Evolutionary conservation across 2,113 vertebrate genomes (phyloP).

Genomic region (Myiopsitta monachus): DNA sequence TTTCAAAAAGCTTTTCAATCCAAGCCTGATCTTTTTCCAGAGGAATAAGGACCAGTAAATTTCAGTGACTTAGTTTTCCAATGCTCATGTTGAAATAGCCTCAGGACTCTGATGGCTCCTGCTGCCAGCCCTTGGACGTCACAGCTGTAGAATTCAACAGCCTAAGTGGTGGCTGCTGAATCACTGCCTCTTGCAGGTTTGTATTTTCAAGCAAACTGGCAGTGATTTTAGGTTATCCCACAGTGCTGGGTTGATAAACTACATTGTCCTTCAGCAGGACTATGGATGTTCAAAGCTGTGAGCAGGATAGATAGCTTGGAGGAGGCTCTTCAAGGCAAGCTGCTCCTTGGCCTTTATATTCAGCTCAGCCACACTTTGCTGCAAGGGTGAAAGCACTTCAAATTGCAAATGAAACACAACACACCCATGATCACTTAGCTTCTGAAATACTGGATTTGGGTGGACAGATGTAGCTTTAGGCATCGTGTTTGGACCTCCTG

Average conservation of each 20-base stretch:
- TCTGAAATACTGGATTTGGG: background rate
- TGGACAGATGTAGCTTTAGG: background rate
- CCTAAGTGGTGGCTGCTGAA: background rate
- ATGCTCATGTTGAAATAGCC: background rate
- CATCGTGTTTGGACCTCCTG: background rate
- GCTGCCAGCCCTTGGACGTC: background rate
- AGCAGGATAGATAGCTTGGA: background rate
- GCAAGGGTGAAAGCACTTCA: background rate
- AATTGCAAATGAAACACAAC: background rate
- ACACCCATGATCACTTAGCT: background rate
- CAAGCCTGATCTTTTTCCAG: background rate
- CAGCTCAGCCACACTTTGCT: background rate
- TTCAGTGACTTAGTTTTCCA: background rate
- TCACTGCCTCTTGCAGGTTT: background rate
- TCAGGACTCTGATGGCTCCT: background rate
- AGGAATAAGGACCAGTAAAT: conserved; percentile 11
- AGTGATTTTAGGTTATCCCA: background rate
- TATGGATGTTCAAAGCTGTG: background rate
- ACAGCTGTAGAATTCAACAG: background rate
- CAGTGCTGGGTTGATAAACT: background rate
- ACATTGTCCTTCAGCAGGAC: background rate
- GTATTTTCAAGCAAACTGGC: background rate
- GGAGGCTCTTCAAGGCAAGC: background rate
- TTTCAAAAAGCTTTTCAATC: background rate
- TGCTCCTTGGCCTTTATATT: background rate